A percentile compares a stretch with the other conserved stretches of the same genome.
Evolutionary conservation across 1,140 invertebrate species (phyloP).

Genomic region (Ostrea denselamellosa): DNA sequence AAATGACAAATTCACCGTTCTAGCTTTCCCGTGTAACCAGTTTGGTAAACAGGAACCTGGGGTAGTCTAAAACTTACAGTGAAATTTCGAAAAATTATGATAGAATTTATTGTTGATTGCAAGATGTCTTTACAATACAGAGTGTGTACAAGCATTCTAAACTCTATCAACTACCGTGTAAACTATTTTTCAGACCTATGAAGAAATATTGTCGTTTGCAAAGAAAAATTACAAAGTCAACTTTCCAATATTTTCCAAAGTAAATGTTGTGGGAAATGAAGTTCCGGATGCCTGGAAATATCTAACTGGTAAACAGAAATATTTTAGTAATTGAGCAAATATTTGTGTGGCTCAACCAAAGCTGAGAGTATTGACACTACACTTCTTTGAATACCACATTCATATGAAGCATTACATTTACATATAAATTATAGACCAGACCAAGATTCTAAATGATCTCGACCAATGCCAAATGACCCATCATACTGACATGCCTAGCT

Average conservation of each 20-base stretch:
- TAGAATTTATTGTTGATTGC: not conserved
- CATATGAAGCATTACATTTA: too few relatives aligned
- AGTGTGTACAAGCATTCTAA: not conserved
- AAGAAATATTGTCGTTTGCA: slow-evolving; percentile 71
- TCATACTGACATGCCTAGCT: too few relatives aligned
- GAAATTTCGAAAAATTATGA: not conserved
- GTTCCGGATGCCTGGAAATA: slow-evolving; percentile 68
- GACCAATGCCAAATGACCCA: too few relatives aligned
- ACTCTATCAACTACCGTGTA: not conserved
- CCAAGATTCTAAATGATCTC: too few relatives aligned
- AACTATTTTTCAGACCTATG: slow-evolving; percentile 67
- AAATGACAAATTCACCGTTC: slow-evolving; percentile 83
- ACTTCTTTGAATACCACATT: too few relatives aligned
- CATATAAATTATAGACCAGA: too few relatives aligned
- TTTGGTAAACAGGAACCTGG: slow-evolving; percentile 85
- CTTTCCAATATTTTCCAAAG: slow-evolving; percentile 77
- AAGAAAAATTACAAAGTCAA: slow-evolving; percentile 70
- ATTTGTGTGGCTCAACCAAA: too few relatives aligned
- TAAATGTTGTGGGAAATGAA: slow-evolving; percentile 67
- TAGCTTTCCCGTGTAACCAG: slow-evolving; percentile 95
- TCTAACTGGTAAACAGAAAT: slow-evolving; percentile 66
- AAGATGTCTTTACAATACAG: not conserved
- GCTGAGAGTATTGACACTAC: too few relatives aligned
- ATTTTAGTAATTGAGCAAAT: not conserved
- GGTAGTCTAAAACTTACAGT: slow-evolving; percentile 77